Evolutionary conservation across 2,113 vertebrate genomes (phyloP).

Genomic region (Speoplatyrhinus poulsoni): DNA sequence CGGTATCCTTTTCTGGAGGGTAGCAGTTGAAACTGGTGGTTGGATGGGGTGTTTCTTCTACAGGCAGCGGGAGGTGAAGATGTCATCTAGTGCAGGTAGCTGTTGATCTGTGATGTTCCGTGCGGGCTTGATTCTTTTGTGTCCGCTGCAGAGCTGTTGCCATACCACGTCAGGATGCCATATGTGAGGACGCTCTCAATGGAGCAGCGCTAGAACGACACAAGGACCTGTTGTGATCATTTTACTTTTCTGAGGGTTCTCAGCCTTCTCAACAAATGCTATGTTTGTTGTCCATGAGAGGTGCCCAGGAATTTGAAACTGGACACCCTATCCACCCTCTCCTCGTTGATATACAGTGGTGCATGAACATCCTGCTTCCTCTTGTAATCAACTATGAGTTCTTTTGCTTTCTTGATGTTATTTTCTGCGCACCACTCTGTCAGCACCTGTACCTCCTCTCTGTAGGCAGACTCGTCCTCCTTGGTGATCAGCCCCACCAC

Average conservation of each 20-base stretch:
- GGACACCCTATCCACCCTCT: background rate
- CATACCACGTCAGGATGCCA: conserved; percentile 6
- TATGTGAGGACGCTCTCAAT: conserved; percentile 2
- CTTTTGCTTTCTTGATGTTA: background rate
- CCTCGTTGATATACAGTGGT: background rate
- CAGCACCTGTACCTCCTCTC: background rate
- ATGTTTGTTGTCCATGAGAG: background rate
- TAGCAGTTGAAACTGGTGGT: background rate
- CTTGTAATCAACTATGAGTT: background rate
- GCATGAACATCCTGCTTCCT: background rate
- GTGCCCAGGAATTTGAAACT: background rate
- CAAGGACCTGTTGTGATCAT: background rate
- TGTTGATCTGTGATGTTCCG: background rate
- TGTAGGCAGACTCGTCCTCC: too few relatives aligned
- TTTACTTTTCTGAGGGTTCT: background rate
- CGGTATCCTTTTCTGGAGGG: background rate
- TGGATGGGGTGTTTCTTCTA: background rate
- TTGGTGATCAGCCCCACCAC: too few relatives aligned
- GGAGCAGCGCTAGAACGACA: background rate
- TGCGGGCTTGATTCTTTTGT: background rate
- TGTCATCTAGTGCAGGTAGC: conserved; percentile 6
- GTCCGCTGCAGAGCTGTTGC: background rate
- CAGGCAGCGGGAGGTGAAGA: background rate
- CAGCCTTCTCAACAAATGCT: background rate
- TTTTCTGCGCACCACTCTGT: background rate